These are phyloP conservation scores for Lasioglossum albipes DNA, from an alignment of 1,140 invertebrate species.

Conservation along the genomic window DNA sequence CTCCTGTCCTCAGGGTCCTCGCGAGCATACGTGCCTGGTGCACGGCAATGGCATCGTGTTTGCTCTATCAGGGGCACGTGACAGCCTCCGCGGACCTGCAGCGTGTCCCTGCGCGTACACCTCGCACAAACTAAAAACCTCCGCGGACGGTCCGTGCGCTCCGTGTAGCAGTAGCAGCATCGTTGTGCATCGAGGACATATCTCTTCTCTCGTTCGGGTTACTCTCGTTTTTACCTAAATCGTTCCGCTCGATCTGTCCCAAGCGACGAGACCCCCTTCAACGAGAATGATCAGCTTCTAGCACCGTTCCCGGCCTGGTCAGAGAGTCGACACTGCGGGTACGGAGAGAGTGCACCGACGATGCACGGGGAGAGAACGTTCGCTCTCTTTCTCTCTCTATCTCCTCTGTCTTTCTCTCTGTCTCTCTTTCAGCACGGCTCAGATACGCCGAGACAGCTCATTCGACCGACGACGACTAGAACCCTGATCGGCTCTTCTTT, in stretches of 20 bases:
- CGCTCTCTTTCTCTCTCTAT: neutral
- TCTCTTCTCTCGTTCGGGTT: constrained; percentile 18
- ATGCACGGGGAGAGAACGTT: too few relatives aligned
- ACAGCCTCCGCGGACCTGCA: constrained; percentile 54
- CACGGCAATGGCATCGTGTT: constrained; percentile 54
- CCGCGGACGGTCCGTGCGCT: constrained; percentile 18
- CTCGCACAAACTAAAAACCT: constrained; percentile 49
- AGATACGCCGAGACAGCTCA: constrained; percentile 32
- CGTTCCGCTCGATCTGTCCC: neutral
- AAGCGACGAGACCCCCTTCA: neutral
- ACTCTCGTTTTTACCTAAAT: neutral
- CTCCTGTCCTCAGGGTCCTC: constrained; percentile 50
- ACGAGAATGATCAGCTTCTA: neutral
- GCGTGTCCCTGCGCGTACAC: constrained; percentile 45
- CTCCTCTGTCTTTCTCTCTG: too few relatives aligned
- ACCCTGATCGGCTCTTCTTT: neutral
- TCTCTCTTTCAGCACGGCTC: constrained; percentile 7
- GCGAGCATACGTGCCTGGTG: constrained; percentile 46
- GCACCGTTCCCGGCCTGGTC: neutral
- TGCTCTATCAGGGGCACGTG: constrained; percentile 69
- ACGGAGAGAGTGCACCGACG: neutral
- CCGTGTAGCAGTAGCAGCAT: constrained; percentile 59
- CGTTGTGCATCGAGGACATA: constrained; percentile 66
- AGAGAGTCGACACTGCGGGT: neutral
- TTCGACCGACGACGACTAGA: constrained; percentile 9